Conservation (phyloP, 2,113 vertebrate species). For the Atrichornis clamosus region DNA sequence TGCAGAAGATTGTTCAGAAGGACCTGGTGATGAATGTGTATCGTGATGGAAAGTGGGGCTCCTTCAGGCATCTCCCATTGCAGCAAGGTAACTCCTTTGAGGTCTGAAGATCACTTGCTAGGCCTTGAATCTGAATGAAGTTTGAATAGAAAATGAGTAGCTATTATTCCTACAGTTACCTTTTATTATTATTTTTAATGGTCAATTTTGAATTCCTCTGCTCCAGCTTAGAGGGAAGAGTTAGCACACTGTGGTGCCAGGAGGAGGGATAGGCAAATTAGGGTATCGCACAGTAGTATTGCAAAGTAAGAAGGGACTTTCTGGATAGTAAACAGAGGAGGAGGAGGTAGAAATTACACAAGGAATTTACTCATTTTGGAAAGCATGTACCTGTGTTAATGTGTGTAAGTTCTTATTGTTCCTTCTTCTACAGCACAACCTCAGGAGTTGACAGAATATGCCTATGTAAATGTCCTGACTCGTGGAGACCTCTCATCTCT, state of each 20-base stretch:
- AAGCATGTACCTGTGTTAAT: not conserved
- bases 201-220: not conserved
- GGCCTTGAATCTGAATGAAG: not conserved
- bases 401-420: not conserved
- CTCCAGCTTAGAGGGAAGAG: not conserved
- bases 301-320: not conserved
- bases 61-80: slow-evolving; percentile 85
- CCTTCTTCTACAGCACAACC: slow-evolving; percentile 68
- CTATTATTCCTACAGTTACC: not conserved
- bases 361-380: not conserved
- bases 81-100: slow-evolving; percentile 73
- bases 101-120: not conserved
- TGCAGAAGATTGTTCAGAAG: slow-evolving; percentile 71
- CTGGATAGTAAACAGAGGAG: not conserved
- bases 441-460: slow-evolving; percentile 80
- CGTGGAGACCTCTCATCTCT: slow-evolving; percentile 94
- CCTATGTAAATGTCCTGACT: slow-evolving; percentile 89
- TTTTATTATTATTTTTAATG: not conserved
- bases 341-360: not conserved
- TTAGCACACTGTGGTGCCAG: not conserved
- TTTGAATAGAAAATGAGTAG: not conserved
- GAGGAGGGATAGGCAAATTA: not conserved
- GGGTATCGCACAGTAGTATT: not conserved
- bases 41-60: slow-evolving; percentile 88
- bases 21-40: slow-evolving; percentile 90